Evolutionary conservation across 2,797 vertebrate species (phyloP).

Genomic region (Brotogeris chrysoptera): DNA sequence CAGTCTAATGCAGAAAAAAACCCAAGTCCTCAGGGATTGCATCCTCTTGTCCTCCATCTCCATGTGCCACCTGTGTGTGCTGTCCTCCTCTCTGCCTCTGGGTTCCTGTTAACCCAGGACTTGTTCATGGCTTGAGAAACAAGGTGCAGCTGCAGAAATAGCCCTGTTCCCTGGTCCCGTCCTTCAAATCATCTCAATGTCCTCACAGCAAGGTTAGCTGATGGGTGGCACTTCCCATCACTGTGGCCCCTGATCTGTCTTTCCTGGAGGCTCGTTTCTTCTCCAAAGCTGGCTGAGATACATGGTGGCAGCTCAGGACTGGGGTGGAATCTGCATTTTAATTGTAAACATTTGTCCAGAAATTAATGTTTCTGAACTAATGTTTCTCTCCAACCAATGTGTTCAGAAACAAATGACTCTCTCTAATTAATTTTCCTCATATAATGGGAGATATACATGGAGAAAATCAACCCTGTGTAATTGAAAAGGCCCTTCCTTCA

Average conservation of each 20-base stretch:
- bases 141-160: neutral
- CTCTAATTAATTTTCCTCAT: conserved; percentile 10
- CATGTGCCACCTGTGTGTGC: neutral
- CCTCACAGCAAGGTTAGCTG: accelerated
- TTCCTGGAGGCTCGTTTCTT: neutral
- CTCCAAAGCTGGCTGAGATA: neutral
- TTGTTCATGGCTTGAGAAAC: neutral
- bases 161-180: neutral
- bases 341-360: conserved; percentile 69
- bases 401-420: conserved; percentile 36
- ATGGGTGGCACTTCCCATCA: accelerated
- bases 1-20: neutral
- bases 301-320: neutral
- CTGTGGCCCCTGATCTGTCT: neutral
- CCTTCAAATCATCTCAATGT: accelerated
- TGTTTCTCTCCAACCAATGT: conserved; percentile 24
- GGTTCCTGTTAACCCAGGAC: neutral
- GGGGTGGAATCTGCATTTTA: conserved; percentile 38
- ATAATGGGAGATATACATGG: neutral
- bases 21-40: too few species aligned
- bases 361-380: conserved; percentile 73
- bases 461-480: neutral
- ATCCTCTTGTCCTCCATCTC: neutral
- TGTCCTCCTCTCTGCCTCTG: neutral
- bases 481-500: conserved; percentile 2